Percentiles rank a stretch among this genome's conserved stretches.
These are phyloP conservation scores for Lacanobia oleracea DNA, from an alignment of 2,888 invertebrate genomes.

Conservation along the genomic window DNA sequence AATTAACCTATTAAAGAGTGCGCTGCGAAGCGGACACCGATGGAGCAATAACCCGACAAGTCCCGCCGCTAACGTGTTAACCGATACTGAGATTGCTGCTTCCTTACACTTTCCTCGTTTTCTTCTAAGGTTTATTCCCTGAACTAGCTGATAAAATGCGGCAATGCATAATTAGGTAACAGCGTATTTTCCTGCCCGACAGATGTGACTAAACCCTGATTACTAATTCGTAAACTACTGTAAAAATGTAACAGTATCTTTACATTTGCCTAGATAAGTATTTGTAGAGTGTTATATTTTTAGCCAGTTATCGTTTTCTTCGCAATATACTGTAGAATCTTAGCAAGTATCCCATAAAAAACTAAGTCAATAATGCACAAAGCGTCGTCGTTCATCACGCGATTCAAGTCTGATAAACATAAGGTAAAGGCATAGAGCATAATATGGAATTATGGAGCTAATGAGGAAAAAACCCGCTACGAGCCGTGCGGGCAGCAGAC, in stretches of 20 bases:
- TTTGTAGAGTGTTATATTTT: slow-evolving; percentile 27
- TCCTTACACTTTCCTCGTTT: slow-evolving; percentile 30
- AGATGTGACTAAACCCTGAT: slow-evolving; percentile 15
- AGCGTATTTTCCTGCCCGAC: slow-evolving; percentile 11
- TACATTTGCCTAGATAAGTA: slow-evolving; percentile 21
- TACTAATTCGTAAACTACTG: slow-evolving; percentile 14
- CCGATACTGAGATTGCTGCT: slow-evolving; percentile 67
- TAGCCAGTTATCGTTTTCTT: slow-evolving; percentile 31
- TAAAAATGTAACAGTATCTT: slow-evolving; percentile 26
- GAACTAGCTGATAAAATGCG: slow-evolving; percentile 23
- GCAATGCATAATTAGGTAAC: slow-evolving; percentile 13
- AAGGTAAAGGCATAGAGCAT: slow-evolving; percentile 82
- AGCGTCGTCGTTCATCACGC: slow-evolving; percentile 78
- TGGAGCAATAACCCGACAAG: slow-evolving; percentile 84
- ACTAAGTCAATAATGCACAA: slow-evolving; percentile 70
- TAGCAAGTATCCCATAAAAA: slow-evolving; percentile 54
- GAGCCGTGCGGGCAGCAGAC: slow-evolving; percentile 80
- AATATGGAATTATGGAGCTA: slow-evolving; percentile 86
- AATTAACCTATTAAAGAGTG: slow-evolving; percentile 89
- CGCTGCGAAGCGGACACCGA: slow-evolving; percentile 80
- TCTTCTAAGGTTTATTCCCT: slow-evolving; percentile 20
- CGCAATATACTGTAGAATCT: slow-evolving; percentile 37
- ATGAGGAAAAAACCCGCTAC: slow-evolving; percentile 90
- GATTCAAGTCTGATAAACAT: slow-evolving; percentile 85
- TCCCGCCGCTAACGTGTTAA: slow-evolving; percentile 78